Conservation (phyloP, 2,113 vertebrate genomes). For the Dicaeum eximium region DNA sequence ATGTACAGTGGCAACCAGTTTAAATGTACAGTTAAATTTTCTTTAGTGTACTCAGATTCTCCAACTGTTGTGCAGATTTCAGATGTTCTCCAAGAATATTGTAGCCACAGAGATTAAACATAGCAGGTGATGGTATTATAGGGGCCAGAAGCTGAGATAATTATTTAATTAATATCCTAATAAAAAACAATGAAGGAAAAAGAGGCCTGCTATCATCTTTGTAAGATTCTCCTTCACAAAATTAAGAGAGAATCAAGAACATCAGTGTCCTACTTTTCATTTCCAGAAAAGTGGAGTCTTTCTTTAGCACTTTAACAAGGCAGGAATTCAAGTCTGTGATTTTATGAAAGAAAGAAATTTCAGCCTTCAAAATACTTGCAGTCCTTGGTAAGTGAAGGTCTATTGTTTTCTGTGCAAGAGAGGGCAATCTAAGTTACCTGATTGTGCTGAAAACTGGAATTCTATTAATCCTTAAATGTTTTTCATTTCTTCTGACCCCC, state of each 20-base stretch:
- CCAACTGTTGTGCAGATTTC: neutral
- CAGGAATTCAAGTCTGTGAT: neutral
- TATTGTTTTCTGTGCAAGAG: neutral
- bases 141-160: conserved; percentile 15
- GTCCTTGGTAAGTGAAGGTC: neutral
- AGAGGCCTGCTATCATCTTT: neutral
- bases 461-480: neutral
- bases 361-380: neutral
- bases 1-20: neutral
- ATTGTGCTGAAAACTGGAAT: neutral
- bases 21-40: neutral
- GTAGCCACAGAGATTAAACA: neutral
- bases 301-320: neutral
- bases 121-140: neutral
- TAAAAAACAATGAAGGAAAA: neutral
- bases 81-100: neutral
- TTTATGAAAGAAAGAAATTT: neutral
- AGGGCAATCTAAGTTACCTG: neutral
- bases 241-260: neutral
- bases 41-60: neutral
- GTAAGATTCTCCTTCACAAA: neutral
- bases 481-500: neutral
- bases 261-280: neutral
- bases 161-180: neutral
- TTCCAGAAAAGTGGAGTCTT: neutral